A percentile compares a stretch with the other conserved stretches of the same genome.
Conservation (phyloP, 1,140 invertebrate genomes). For the Galendromus occidentalis region DNA sequence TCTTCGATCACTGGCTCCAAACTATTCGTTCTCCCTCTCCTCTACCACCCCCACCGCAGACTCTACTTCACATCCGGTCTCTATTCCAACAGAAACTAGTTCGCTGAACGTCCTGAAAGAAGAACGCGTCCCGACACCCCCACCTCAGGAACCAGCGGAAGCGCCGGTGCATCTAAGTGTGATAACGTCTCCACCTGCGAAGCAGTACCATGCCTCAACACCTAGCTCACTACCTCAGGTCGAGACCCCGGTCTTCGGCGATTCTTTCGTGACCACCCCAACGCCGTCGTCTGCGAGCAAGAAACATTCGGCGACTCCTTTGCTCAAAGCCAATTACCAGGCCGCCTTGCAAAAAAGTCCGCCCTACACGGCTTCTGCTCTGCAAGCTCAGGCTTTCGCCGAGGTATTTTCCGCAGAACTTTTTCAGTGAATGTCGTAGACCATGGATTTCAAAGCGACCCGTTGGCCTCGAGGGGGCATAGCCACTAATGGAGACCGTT, state of each 20-base stretch:
- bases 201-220: background rate
- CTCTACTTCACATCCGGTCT: too few species aligned
- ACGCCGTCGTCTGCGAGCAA: background rate
- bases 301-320: slow-evolving; percentile 2
- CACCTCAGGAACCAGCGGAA: background rate
- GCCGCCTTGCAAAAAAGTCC: background rate
- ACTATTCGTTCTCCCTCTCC: too few species aligned
- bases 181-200: background rate
- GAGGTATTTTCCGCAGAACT: background rate
- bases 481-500: too few species aligned
- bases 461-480: too few species aligned
- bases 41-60: too few species aligned
- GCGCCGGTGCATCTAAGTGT: background rate
- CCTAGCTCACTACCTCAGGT: background rate
- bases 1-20: too few species aligned
- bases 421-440: too few species aligned
- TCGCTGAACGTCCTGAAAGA: too few species aligned
- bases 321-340: background rate
- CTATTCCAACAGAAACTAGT: too few species aligned
- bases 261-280: background rate
- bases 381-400: background rate
- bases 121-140: background rate
- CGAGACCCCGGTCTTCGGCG: background rate
- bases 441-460: too few species aligned
- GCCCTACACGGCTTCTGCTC: background rate